Conservation (phyloP, 2,888 invertebrate species). For the Heliothis peltigera region DNA sequence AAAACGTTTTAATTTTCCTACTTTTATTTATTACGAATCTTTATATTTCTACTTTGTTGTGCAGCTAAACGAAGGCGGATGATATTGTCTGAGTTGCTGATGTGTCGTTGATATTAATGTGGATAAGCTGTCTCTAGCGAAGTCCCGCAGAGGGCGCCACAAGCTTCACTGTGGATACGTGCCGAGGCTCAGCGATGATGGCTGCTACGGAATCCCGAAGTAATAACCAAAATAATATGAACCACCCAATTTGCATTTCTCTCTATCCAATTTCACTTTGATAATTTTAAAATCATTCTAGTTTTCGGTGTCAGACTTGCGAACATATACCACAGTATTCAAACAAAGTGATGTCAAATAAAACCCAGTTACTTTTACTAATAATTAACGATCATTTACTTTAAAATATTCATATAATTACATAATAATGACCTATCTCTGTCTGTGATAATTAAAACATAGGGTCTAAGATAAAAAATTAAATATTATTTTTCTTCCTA, state of each 20-base stretch:
- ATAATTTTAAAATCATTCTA: not conserved
- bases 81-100: slow-evolving; percentile 33
- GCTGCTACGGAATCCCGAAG: slow-evolving; percentile 23
- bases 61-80: slow-evolving; percentile 40
- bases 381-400: slow-evolving; percentile 90
- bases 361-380: slow-evolving; percentile 80
- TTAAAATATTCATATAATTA: slow-evolving; percentile 89
- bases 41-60: slow-evolving; percentile 27
- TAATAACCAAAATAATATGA: slow-evolving; percentile 19
- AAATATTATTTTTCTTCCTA: slow-evolving; percentile 76
- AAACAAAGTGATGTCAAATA: slow-evolving; percentile 64
- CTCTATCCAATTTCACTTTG: slow-evolving; percentile 18
- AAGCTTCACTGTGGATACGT: not conserved
- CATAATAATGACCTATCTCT: slow-evolving; percentile 83
- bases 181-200: slow-evolving; percentile 24
- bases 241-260: slow-evolving; percentile 4
- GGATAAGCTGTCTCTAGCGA: slow-evolving; percentile 12
- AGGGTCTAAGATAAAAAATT: slow-evolving; percentile 85
- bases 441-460: slow-evolving; percentile 82
- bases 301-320: slow-evolving; percentile 10
- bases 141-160: slow-evolving; percentile 9
- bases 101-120: slow-evolving; percentile 10
- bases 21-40: slow-evolving; percentile 40
- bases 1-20: slow-evolving; percentile 46
- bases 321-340: slow-evolving; percentile 4